Percentiles rank a stretch among this genome's conserved stretches.
These are phyloP conservation scores for Pogonophryne albipinna DNA, from an alignment of 2,797 vertebrate species.

Conservation along the genomic window DNA sequence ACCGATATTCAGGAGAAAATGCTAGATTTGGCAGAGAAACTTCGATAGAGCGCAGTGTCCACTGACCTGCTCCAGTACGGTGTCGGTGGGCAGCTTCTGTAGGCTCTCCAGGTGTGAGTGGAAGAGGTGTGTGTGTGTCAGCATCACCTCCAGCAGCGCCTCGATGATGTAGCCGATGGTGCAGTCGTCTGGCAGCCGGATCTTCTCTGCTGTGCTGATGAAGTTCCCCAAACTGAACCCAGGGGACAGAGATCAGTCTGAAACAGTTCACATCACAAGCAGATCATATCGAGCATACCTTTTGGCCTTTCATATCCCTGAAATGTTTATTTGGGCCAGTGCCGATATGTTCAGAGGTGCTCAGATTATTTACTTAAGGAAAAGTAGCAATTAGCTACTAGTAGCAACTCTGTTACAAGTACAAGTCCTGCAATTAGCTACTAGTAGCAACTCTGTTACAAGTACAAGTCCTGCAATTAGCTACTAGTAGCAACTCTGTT, in stretches of 20 bases:
- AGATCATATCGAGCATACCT: background rate
- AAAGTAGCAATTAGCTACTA: too few relatives aligned
- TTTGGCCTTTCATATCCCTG: too few relatives aligned
- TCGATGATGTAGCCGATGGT: constrained; percentile 98
- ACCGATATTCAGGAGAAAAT: background rate
- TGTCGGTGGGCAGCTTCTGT: constrained; percentile 85
- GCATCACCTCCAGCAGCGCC: constrained; percentile 91
- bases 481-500: too few relatives aligned
- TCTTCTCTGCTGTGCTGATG: constrained; percentile 96
- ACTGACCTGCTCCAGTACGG: constrained; percentile 89
- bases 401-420: too few relatives aligned
- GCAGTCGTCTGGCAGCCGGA: constrained; percentile 96
- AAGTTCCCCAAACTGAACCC: constrained; percentile 92
- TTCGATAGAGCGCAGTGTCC: background rate
- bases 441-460: too few relatives aligned
- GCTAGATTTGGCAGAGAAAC: background rate
- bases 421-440: too few relatives aligned
- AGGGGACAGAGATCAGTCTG: constrained; percentile 11
- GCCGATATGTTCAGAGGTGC: too few relatives aligned
- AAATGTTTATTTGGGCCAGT: too few relatives aligned
- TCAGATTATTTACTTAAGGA: too few relatives aligned
- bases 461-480: too few relatives aligned
- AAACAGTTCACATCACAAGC: background rate
- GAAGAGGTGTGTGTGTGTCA: constrained; percentile 91
- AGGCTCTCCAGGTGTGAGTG: constrained; percentile 98